Conservation (phyloP, 1,140 invertebrate species). For the Daktulosphaira vitifoliae region DNA sequence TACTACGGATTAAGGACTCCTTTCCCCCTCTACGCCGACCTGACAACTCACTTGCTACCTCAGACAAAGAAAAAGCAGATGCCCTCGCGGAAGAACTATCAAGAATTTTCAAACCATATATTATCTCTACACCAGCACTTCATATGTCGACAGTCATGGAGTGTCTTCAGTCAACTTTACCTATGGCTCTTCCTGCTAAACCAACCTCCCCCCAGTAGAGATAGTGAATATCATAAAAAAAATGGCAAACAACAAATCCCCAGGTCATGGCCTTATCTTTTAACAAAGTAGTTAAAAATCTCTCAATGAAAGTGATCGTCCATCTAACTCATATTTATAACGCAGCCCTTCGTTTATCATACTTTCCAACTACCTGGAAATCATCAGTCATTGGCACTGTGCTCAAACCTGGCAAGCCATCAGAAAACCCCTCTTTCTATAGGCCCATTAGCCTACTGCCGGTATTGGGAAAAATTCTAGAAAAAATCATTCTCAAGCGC, state of each 20-base stretch:
- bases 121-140: not conserved
- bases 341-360: conserved; percentile 1
- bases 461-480: conserved; percentile 36
- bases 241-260: conserved; percentile 7
- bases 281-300: not conserved
- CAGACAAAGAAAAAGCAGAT: not conserved
- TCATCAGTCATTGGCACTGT: conserved; percentile 40
- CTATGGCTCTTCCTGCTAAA: not conserved
- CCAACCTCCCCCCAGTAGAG: not conserved
- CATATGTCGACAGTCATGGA: not conserved
- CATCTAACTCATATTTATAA: conserved; percentile 6
- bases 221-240: not conserved
- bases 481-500: conserved; percentile 36
- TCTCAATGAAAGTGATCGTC: conserved; percentile 20
- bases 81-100: not conserved
- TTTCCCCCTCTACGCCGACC: not conserved
- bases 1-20: not conserved
- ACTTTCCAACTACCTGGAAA: conserved; percentile 38
- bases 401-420: conserved; percentile 38
- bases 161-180: not conserved
- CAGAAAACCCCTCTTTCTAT: conserved; percentile 35
- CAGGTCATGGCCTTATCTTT: conserved; percentile 19
- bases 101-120: not conserved
- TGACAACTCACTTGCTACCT: not conserved
- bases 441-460: conserved; percentile 41